phyloP scores from a whole-genome alignment of 2,888 invertebrate genomes.

The Halictus quadricinctus region DNA sequence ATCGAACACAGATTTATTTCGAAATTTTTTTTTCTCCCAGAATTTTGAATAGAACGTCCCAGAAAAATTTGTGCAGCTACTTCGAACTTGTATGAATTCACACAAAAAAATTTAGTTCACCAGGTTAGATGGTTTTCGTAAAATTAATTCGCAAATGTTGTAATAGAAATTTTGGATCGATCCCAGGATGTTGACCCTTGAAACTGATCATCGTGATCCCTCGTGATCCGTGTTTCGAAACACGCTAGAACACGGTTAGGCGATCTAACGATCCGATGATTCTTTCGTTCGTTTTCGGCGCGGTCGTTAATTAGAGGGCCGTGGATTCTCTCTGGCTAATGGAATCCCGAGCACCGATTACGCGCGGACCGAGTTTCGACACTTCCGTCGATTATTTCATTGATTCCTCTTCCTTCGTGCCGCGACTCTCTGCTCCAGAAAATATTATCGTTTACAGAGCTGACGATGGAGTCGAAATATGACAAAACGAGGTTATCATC shows the following conservation, averaged over 20 bases:
- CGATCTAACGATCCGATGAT: conserved; percentile 31
- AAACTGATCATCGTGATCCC: not conserved
- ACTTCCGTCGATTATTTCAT: conserved; percentile 55
- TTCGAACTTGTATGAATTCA: too few relatives aligned
- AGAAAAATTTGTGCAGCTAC: too few relatives aligned
- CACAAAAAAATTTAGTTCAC: too few relatives aligned
- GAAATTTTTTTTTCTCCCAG: too few relatives aligned
- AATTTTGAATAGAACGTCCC: too few relatives aligned
- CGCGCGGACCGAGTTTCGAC: conserved; percentile 48
- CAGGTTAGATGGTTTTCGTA: not conserved
- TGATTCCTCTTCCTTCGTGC: conserved; percentile 20
- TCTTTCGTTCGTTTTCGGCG: conserved; percentile 32
- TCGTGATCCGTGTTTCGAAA: conserved; percentile 39
- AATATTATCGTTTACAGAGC: too few relatives aligned
- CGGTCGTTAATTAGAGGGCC: conserved; percentile 53
- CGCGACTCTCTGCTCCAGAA: not conserved
- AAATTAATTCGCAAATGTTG: not conserved
- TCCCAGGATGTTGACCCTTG: conserved; percentile 44
- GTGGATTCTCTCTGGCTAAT: conserved; percentile 41
- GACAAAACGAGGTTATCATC: too few relatives aligned
- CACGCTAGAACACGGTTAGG: conserved; percentile 32
- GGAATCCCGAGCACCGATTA: conserved; percentile 50
- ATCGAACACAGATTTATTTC: too few relatives aligned
- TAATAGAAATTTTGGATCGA: not conserved
- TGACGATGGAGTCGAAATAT: too few relatives aligned